phyloP scores from a whole-genome alignment of 1,140 invertebrate species.

The Chrysomallon squamiferum region DNA sequence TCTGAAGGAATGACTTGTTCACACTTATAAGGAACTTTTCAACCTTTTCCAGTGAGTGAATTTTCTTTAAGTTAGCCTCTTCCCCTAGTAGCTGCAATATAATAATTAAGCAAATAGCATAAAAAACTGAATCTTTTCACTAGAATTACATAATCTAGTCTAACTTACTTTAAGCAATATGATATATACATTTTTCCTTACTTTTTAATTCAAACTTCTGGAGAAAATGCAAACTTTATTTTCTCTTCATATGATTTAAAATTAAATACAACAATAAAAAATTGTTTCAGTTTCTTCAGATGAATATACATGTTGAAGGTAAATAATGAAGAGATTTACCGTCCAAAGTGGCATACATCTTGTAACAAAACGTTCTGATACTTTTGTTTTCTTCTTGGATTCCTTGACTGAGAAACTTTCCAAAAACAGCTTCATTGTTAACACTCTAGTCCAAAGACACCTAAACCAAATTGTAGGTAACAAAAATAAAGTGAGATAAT shows the following conservation, averaged over 20 bases:
- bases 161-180: too few species aligned
- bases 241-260: too few species aligned
- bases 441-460: constrained; percentile 10
- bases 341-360: constrained; percentile 1
- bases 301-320: not conserved
- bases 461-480: not conserved
- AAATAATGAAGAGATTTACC: not conserved
- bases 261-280: too few species aligned
- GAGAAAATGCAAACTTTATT: too few species aligned
- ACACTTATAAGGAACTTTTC: constrained; percentile 38
- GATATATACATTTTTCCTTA: too few species aligned
- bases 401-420: constrained; percentile 2
- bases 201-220: too few species aligned
- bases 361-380: not conserved
- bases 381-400: not conserved
- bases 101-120: not conserved
- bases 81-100: not conserved
- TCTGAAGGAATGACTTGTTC: constrained; percentile 29
- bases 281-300: too few species aligned
- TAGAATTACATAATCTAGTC: not conserved
- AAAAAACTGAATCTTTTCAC: not conserved
- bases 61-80: constrained; percentile 6
- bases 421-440: constrained; percentile 13
- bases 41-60: constrained; percentile 1
- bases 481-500: too few species aligned